Percentiles rank a stretch among this genome's conserved stretches.
phyloP scores from a whole-genome alignment of 1,140 invertebrate genomes.

The Octopus bimaculoides region DNA sequence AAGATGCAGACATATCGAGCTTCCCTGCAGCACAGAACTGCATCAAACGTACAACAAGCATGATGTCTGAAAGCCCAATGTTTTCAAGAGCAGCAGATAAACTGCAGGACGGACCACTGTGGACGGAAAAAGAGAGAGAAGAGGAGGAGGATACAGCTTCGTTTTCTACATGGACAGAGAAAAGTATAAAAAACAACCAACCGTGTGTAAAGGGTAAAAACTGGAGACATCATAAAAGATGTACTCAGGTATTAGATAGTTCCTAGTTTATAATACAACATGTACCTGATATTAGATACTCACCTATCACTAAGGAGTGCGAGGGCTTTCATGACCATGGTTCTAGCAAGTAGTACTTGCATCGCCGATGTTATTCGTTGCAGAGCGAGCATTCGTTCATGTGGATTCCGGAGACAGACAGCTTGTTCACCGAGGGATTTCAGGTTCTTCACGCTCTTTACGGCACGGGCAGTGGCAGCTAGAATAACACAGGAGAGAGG shows the following conservation, averaged over 20 bases:
- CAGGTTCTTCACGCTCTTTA: conserved; percentile 12
- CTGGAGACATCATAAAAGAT: not conserved
- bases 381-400: conserved; percentile 61
- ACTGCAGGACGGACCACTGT: conserved; percentile 59
- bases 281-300: not conserved
- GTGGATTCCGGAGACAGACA: conserved; percentile 51
- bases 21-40: conserved; percentile 64
- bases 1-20: conserved; percentile 41
- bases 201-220: too few relatives aligned
- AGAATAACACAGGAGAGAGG: not conserved
- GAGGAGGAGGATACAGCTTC: conserved; percentile 3
- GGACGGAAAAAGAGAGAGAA: conserved; percentile 27
- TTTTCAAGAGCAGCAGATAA: conserved; percentile 61
- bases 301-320: conserved; percentile 62
- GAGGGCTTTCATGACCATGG: conserved; percentile 62
- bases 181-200: too few relatives aligned
- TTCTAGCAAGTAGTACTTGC: conserved; percentile 62
- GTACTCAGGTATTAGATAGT: not conserved
- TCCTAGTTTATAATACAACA: too few relatives aligned
- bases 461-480: conserved; percentile 26
- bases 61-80: conserved; percentile 65
- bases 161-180: too few relatives aligned
- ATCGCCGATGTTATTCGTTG: conserved; percentile 59
- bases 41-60: conserved; percentile 66
- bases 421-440: conserved; percentile 62